Evolutionary conservation across 2,797 vertebrate genomes (phyloP), one percentile per base, ranked within the genome.

Genomic region (Myotis daubentonii): DNA sequence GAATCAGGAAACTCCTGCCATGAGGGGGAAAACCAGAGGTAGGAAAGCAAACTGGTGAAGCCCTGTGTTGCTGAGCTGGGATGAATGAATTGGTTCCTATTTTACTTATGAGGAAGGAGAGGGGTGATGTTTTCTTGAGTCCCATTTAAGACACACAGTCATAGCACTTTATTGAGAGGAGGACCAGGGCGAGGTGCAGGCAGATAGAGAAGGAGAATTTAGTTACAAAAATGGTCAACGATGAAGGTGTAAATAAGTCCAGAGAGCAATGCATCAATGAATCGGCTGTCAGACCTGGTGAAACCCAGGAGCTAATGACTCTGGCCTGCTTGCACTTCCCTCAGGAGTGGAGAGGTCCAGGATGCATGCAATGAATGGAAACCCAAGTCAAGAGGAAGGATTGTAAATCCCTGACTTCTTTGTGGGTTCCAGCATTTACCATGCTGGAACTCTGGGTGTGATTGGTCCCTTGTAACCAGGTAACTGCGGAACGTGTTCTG

Each of bases 391-490:
- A 41, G 41, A 1, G 41, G 41, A 41, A 8, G 41, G 41, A 1
- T 8, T 41, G 8, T 38, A 38, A 38, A 41, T 41, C 38, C 38
- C 38, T 41, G 38, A 41, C 38, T 41, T 41, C 38, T 41, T 41
- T 65, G 60, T 65, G 30, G 30, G 60, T 16, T n/a, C 60, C 60
- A 65, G 6, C 30, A 65, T 38, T 38, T 38, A 38, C 38, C 38
- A 38, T 65, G 60, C 28, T n/a, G 55, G 16, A 79, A 47, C 36
- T 87, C 81, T 30, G 4, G 7, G 0, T 5, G 1, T 92, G 94
- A 96, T 93, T 96, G 96, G 96, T 36, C 82, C 2, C 16, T 51
- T 6, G 2, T 44, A 75, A 74, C 91, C 97, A 97, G 93, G 93
- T 97, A 96, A 96, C 74, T n/a, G 1, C 4, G 81, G 65, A 28